Evolutionary conservation across 2,113 vertebrate species (phyloP).

Genomic region (Nothoprocta pentlandii): DNA sequence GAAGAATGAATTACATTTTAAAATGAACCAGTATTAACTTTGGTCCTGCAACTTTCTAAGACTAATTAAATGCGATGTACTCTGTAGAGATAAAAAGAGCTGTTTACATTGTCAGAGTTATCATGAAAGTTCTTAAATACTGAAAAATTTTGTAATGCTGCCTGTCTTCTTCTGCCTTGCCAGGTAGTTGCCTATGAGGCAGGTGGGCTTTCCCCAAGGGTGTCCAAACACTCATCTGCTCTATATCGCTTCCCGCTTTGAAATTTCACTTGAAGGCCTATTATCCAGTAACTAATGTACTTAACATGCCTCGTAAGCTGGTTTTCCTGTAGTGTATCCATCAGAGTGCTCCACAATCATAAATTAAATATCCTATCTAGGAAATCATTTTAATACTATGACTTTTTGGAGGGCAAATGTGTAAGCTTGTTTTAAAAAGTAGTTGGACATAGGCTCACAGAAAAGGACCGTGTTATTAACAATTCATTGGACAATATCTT

Average conservation of each 20-base stretch:
- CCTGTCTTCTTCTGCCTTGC: not conserved
- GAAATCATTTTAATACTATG: not conserved
- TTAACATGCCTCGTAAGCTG: not conserved
- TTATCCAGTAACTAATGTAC: not conserved
- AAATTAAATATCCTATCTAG: not conserved
- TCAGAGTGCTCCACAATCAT: not conserved
- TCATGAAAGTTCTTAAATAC: not conserved
- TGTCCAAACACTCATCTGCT: not conserved
- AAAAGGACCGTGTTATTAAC: not conserved
- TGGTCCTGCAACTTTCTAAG: not conserved
- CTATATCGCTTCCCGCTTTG: not conserved
- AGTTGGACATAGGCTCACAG: not conserved
- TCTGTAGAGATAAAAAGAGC: not conserved
- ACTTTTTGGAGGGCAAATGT: not conserved
- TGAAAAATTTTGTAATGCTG: not conserved
- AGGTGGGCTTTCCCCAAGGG: not conserved
- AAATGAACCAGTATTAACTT: not conserved
- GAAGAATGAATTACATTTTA: not conserved
- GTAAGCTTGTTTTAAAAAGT: not conserved
- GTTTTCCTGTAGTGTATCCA: not conserved
- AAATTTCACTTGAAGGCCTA: not conserved
- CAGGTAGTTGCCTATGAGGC: not conserved
- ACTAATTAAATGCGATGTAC: not conserved
- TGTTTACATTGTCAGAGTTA: not conserved
- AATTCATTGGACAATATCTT: not conserved